Base-by-base conservation (phyloP, 2,113 vertebrate genomes). In the Odontophorus gujanensis region DNA sequence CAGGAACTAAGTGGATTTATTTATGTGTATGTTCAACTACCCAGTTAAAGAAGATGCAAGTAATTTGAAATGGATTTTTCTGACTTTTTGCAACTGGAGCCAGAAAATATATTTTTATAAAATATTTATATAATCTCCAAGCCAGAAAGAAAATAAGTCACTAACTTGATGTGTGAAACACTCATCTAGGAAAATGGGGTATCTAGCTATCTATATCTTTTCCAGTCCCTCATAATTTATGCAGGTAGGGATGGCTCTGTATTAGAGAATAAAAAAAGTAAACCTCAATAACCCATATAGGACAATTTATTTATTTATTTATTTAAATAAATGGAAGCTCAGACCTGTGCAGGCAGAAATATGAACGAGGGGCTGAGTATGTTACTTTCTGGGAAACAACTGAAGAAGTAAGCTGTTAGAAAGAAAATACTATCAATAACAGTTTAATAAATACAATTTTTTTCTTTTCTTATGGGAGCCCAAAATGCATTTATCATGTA, bases 61-160 rank as follows among this genome's bases (percentile, higher is more conserved):
- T 66, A 38, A 89, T 85, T 96, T 91, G 40, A 87, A 55, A 38
- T 66, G 5, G 20, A 32, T 74, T 74, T 89, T 87, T 86, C 48
- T 77, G 26, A 63, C 25, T 69, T 91, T 85, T 91, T 87, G 22
- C 48, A 76, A 18, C 34, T 80, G 45, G 45, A 91, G 21, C 26
- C 62, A 92, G 67, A 15, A 91, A 73, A 74, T 65, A 51, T 18
- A 72, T 87, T 71, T 80, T 10, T 77, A 66, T 94, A 48, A 95
- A 92, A 91, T 73, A 91, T 93, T 89, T 85, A 74, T 94, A 16
- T 58, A 47, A 77, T 77, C 59, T 82, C 38, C 11, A 17, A 91
- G 48, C 9, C 42, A 66, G 71, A 80, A 53, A 85, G 16, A 20
- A 66, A 96, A 40, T 66, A 92, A 95, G 48, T 66, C 58, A 21